These are phyloP conservation scores for Sinocyclocheilus maitianheensis DNA, from an alignment of 2,113 vertebrate genomes.

Conservation along the genomic window DNA sequence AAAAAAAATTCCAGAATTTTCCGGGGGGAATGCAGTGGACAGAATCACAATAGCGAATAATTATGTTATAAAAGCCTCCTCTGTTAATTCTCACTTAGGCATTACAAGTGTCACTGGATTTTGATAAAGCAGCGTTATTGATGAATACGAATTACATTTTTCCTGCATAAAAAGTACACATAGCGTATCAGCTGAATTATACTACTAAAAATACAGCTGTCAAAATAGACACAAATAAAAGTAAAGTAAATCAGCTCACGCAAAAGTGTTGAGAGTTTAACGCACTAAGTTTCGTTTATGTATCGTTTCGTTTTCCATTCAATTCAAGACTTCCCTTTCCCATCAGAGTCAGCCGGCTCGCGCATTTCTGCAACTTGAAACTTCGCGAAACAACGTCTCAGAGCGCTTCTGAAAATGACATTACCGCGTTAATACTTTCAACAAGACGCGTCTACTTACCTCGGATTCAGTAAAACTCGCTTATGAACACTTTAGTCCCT, in stretches of 20 bases:
- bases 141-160: neutral
- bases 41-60: neutral
- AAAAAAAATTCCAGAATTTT: conserved; percentile 45
- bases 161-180: neutral
- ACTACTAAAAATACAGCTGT: neutral
- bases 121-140: neutral
- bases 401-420: neutral
- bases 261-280: neutral
- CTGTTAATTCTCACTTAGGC: neutral
- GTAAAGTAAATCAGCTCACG: neutral
- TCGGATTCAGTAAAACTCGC: conserved; percentile 35
- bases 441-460: conserved; percentile 47
- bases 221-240: neutral
- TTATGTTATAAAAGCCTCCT: neutral
- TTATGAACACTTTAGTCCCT: conserved; percentile 41
- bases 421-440: neutral
- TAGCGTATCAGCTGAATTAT: neutral
- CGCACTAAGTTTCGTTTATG: neutral
- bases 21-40: neutral
- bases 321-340: conserved; percentile 37
- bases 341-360: conserved; percentile 48
- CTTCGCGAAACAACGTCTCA: conserved; percentile 9
- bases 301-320: conserved; percentile 53
- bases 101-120: neutral
- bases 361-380: conserved; percentile 33